These are phyloP conservation scores for Acipenser oxyrinchus DNA, from an alignment of 2,797 vertebrate genomes.

Conservation along the genomic window DNA sequence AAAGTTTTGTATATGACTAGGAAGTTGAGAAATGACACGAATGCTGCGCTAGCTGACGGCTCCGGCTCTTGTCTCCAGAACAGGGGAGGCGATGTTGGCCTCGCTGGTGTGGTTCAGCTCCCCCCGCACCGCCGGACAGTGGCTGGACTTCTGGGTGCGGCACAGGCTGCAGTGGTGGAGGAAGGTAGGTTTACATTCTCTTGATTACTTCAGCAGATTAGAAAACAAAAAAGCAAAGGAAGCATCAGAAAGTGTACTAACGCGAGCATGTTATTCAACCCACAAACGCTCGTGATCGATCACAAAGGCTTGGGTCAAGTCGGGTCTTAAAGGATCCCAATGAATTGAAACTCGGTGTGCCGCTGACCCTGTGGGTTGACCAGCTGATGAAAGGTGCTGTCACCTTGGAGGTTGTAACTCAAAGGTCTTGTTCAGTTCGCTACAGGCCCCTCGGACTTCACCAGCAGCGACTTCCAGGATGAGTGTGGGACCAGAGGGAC, in stretches of 20 bases:
- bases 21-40: too few species aligned
- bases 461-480: conserved; percentile 57
- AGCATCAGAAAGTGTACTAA: too few species aligned
- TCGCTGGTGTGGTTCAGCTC: conserved; percentile 92
- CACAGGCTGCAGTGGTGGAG: conserved; percentile 92
- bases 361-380: too few species aligned
- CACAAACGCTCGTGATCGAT: too few species aligned
- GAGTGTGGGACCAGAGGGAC: conserved; percentile 41
- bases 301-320: too few species aligned
- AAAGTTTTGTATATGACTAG: too few species aligned
- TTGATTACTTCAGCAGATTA: not conserved
- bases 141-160: conserved; percentile 89
- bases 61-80: conserved; percentile 53
- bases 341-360: too few species aligned
- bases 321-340: too few species aligned
- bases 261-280: too few species aligned
- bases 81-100: conserved; percentile 66
- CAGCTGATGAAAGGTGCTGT: too few species aligned
- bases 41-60: conserved; percentile 16
- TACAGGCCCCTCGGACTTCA: conserved; percentile 77
- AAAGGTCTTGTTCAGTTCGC: conserved; percentile 67
- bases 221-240: too few species aligned
- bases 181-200: conserved; percentile 60
- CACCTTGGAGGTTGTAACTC: not conserved
- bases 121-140: conserved; percentile 74